Evolutionary conservation across 2,888 invertebrate species (phyloP), one percentile per base, ranked within the genome.

Genomic region (Boloria euphrosyne): DNA sequence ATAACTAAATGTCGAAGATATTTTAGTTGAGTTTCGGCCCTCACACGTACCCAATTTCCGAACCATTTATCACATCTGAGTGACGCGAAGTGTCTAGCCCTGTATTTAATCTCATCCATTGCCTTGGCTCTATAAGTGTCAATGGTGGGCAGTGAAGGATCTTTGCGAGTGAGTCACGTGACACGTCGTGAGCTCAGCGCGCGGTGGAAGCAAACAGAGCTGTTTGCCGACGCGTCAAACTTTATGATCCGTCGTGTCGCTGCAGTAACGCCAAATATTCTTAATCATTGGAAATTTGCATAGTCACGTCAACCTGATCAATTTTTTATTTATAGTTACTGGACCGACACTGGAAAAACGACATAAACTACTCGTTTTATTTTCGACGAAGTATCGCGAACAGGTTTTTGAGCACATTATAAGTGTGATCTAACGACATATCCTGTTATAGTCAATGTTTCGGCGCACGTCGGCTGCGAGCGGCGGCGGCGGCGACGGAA

Each of bases 81-180:
- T 54, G 65, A 60, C 65, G 44, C 54, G 38, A 52, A 46, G 31
- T 43, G 31, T 27, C 22, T 57, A 44, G 27, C 6, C 65, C 60
- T 46, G 58, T 58, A 65, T 47, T 60, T 54, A 60, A 60, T 65
- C 60, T 65, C 51, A 46, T 46, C 44, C 60, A 60, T 65, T 51
- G 65, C 65, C 60, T 65, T 65, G 65, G 65, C 59, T 60, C 65
- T 65, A 65, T 65, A 60, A 60, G 60, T 65, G 65, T 60, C 65
- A 65, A 65, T 60, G 54, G 60, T 65, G 65, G 60, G 60, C 65
- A 65, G 65, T 65, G 60, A 65, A 65, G 65, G 65, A 65, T 49
- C 65, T 44, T 5, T 38, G 61, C 13, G 44, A 18, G 31, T 38
- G 44, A 44, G 46, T 18, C 47, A 54, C 60, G 65, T 60, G 43